Conservation (phyloP, 2,797 vertebrate genomes). For the Smutsia temminckii region DNA sequence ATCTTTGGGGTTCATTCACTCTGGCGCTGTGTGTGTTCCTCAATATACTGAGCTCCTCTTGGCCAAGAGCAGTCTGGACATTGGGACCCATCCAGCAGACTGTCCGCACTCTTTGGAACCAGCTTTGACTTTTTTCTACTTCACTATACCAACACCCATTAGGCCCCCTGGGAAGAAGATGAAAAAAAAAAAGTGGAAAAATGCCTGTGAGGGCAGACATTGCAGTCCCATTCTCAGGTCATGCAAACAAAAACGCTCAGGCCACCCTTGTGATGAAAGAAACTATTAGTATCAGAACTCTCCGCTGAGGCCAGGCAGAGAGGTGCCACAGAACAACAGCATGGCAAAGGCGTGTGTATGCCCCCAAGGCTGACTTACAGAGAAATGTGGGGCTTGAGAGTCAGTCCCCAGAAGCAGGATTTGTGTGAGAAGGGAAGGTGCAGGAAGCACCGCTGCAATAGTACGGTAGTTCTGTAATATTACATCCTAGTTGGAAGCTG, state of each 20-base stretch:
- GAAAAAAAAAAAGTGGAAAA: background rate
- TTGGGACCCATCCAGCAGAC: background rate
- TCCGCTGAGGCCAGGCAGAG: background rate
- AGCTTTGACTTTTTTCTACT: slow-evolving; percentile 22
- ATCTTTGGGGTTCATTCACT: background rate
- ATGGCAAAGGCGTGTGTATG: background rate
- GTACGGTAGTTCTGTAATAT: background rate
- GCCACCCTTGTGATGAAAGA: accelerated
- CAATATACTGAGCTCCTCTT: background rate
- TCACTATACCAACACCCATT: background rate
- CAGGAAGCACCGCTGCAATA: background rate
- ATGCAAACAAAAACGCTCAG: background rate
- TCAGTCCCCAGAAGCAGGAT: background rate
- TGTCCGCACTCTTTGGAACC: accelerated
- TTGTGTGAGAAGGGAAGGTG: background rate
- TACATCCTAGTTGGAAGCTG: background rate
- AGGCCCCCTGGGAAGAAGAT: background rate
- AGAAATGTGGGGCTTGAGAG: background rate
- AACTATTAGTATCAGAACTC: background rate
- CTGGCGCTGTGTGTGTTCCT: background rate
- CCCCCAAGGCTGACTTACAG: background rate
- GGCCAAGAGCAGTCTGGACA: background rate
- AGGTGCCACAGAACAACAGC: background rate
- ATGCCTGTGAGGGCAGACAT: background rate
- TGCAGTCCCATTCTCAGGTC: background rate